Evolutionary conservation across 2,888 invertebrate genomes (phyloP).

Genomic region (Epirrhoe alternata): DNA sequence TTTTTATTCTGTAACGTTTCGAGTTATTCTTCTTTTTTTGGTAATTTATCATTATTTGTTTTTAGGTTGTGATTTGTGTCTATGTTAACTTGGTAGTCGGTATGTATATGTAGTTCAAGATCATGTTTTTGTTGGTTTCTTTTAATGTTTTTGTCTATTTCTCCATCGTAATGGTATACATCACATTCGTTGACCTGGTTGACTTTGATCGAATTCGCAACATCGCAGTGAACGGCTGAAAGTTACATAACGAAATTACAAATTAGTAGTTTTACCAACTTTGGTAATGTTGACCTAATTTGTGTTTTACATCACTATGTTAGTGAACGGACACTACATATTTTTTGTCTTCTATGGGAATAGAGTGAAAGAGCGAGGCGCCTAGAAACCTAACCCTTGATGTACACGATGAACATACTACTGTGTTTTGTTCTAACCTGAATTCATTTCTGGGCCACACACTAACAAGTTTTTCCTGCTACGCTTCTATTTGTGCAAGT

Average conservation of each 20-base stretch:
- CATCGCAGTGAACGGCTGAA: conserved; percentile 30
- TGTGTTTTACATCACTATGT: conserved; percentile 22
- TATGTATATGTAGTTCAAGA: conserved; percentile 9
- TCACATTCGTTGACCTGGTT: conserved; percentile 21
- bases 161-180: conserved; percentile 16
- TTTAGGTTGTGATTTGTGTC: not conserved
- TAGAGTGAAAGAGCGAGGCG: no score
- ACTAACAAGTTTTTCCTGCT: not conserved
- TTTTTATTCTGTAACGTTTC: no score
- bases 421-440: not conserved
- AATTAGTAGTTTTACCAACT: conserved; percentile 24
- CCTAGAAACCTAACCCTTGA: no score
- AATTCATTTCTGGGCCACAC: not conserved
- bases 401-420: no score
- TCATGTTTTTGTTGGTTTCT: conserved; percentile 7
- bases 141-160: conserved; percentile 10
- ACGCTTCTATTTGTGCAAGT: not conserved
- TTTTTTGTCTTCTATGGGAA: not conserved
- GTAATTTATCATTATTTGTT: no score
- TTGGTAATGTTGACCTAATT: conserved; percentile 14
- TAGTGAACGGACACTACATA: not conserved
- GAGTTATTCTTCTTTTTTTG: no score
- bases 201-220: conserved; percentile 28
- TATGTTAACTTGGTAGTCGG: conserved; percentile 1
- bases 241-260: conserved; percentile 30